phyloP scores from a whole-genome alignment of 1,140 invertebrate species.

The Cydia amplana region DNA sequence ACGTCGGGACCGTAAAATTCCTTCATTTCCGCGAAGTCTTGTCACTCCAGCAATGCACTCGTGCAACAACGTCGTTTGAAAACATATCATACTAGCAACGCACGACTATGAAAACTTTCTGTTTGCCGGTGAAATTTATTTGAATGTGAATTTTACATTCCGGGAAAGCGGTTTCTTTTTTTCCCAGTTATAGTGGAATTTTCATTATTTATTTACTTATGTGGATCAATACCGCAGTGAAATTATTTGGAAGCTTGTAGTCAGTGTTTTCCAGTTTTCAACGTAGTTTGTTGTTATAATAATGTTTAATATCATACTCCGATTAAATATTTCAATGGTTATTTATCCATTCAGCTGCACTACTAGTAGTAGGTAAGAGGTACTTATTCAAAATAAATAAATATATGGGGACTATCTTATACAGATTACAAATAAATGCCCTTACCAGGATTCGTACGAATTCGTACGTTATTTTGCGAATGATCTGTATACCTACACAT shows the following conservation, averaged over 20 bases:
- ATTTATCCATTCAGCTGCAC: no score
- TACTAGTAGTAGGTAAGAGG: no score
- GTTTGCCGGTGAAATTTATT: conserved; percentile 21
- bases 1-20: conserved; percentile 33
- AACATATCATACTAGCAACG: conserved; percentile 11
- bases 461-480: no score
- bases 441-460: no score
- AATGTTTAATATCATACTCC: no score
- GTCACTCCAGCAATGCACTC: conserved; percentile 25
- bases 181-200: not conserved
- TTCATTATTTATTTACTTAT: not conserved
- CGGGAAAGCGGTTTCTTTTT: not conserved
- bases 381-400: no score
- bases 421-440: no score
- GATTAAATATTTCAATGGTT: no score
- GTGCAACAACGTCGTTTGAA: conserved; percentile 12
- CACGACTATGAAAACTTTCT: conserved; percentile 31
- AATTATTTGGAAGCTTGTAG: not conserved
- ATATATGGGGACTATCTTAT: no score
- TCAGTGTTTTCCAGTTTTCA: not conserved
- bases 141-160: conserved; percentile 13
- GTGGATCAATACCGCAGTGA: not conserved
- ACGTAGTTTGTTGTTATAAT: no score
- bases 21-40: conserved; percentile 35
- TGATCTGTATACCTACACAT: no score